Conservation (phyloP, 64 coral and sea anemone species). For the Trachythela sp. region DNA sequence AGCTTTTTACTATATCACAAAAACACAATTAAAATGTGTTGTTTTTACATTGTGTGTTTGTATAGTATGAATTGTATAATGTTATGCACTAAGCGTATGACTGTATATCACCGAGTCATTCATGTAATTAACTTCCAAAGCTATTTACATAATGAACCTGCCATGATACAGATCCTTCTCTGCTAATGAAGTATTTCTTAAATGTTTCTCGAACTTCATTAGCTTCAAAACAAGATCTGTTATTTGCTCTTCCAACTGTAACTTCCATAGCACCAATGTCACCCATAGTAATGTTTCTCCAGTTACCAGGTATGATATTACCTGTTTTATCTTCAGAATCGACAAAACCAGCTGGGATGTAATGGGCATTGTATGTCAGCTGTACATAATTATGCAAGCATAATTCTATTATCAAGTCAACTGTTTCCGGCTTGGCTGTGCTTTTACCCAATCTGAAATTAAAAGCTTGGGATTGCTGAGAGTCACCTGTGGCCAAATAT, state of each 20-base stretch:
- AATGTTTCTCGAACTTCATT: constrained; percentile 31
- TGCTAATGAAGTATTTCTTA: constrained; percentile 26
- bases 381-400: constrained; percentile 46
- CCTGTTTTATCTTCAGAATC: too few relatives aligned
- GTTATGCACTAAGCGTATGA: not conserved
- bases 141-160: constrained; percentile 13
- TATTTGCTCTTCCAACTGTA: constrained; percentile 14
- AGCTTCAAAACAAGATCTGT: constrained; percentile 21
- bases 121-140: not conserved
- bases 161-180: constrained; percentile 38
- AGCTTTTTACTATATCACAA: too few relatives aligned
- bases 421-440: constrained; percentile 16
- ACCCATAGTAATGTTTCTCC: constrained; percentile 26
- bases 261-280: not conserved
- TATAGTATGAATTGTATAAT: not conserved
- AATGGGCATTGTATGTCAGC: constrained; percentile 38
- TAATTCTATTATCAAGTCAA: constrained; percentile 28
- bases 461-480: constrained; percentile 14
- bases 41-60: not conserved
- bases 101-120: not conserved
- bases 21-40: not conserved
- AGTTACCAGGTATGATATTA: constrained; percentile 19
- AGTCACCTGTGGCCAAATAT: constrained; percentile 25
- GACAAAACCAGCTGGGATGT: constrained; percentile 40
- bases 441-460: constrained; percentile 38